Evolutionary conservation across 2,888 invertebrate species (phyloP).

Genomic region (Drosophila mettleri): DNA sequence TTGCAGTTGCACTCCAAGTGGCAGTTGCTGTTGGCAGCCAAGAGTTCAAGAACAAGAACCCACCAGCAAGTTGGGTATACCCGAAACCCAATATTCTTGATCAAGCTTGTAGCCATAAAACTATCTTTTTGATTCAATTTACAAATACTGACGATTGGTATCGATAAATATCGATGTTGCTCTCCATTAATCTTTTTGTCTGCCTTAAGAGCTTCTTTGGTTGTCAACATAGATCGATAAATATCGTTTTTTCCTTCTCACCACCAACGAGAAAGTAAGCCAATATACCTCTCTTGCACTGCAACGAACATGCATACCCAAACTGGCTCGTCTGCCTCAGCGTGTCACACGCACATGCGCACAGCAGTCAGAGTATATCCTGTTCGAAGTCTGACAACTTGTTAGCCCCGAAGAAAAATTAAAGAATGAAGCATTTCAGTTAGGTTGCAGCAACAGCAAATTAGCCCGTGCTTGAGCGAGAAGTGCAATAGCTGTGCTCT

Average conservation of each 20-base stretch:
- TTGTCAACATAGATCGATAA: background rate
- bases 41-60: slow-evolving; percentile 33
- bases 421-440: slow-evolving; percentile 10
- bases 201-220: too few species aligned
- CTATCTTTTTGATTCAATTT: too few species aligned
- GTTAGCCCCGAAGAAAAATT: slow-evolving; percentile 16
- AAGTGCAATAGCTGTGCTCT: slow-evolving; percentile 4
- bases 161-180: too few species aligned
- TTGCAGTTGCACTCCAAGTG: slow-evolving; percentile 22
- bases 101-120: background rate
- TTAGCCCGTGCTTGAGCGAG: background rate
- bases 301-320: slow-evolving; percentile 4
- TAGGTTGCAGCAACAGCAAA: slow-evolving; percentile 10
- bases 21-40: slow-evolving; percentile 29
- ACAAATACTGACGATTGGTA: too few species aligned
- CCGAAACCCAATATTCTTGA: background rate
- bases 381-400: slow-evolving; percentile 51
- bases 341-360: slow-evolving; percentile 4
- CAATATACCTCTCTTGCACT: background rate
- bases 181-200: too few species aligned
- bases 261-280: too few species aligned
- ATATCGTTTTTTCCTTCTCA: background rate
- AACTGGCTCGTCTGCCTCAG: slow-evolving; percentile 30
- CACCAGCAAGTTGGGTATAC: background rate
- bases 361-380: slow-evolving; percentile 34